These are phyloP conservation scores for Temnothorax rugatulus DNA, from an alignment of 2,888 invertebrate genomes.

Conservation along the genomic window DNA sequence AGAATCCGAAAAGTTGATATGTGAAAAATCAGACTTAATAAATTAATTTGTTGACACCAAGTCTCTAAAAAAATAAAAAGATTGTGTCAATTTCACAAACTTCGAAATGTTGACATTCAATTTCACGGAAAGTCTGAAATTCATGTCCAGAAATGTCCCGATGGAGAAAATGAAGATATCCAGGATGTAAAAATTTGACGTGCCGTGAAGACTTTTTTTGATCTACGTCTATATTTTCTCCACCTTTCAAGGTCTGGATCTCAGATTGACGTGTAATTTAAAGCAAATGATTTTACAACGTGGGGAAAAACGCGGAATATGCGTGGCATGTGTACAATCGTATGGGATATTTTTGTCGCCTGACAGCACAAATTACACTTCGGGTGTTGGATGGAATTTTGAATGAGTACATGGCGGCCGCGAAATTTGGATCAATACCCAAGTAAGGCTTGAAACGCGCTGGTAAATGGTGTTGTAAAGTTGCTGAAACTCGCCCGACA, in stretches of 20 bases:
- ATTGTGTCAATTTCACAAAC: too few species aligned
- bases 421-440: conserved; percentile 50
- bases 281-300: not conserved
- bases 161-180: not conserved
- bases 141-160: not conserved
- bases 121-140: not conserved
- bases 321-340: not conserved
- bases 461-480: conserved; percentile 49
- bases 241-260: not conserved
- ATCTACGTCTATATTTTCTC: not conserved
- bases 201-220: not conserved
- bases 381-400: conserved; percentile 34
- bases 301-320: not conserved
- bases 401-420: conserved; percentile 40
- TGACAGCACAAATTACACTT: not conserved
- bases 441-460: conserved; percentile 44
- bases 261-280: not conserved
- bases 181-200: not conserved
- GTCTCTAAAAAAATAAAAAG: too few species aligned
- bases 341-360: conserved; percentile 22
- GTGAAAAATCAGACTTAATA: not conserved
- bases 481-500: conserved; percentile 52
- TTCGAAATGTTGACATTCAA: not conserved
- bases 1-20: not conserved
- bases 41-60: too few species aligned